Base-by-base conservation (phyloP, 2,113 vertebrate genomes). In the Gopherus evgoodei region DNA sequence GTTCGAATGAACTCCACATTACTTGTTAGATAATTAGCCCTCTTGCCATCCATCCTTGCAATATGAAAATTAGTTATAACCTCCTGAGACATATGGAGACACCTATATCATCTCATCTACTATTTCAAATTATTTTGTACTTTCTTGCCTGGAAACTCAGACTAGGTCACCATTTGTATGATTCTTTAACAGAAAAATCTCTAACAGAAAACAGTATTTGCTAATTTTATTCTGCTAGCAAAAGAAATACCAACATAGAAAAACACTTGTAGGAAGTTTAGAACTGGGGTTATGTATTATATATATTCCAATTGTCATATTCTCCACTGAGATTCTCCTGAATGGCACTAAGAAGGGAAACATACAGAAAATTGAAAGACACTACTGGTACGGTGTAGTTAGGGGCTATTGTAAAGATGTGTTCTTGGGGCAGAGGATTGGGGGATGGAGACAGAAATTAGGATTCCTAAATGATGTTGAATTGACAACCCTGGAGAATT, bases 41-140 rank as follows among this genome's bases (percentile, higher is more conserved):
- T 0, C 86, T 91, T 92, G 56, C n/a, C 65, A 86, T 84, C 83
- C 29, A 5, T 29, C 53, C 84, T 81, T 38, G 44, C 65, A 1
- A 50, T 10, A 8, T 59, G 65, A 0, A 78, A 50, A 2, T 9
- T 38, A 2, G 44, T 84, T 62, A 35, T 31, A 72, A 11, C 5
- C 8, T 25, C 54, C 75, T 38, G 59, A 83, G 42, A 53, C 90
- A 1, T 5, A 38, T 44, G 13, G 44, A 84, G n/a, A 56, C n/a
- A 84, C 69, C 31, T 59, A 0, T 14, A 2, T 38, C 7, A 0
- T 65, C 62, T 56, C 2, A 54, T 57, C 79, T 11, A 24, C 0
- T 93, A 86, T 76, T 72, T 81, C 24, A 42, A 85, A 42, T 75
- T 0, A 0, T 11, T 9, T 53, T 79, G 25, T 81, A 87, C 54